Conservation (phyloP, 2,113 vertebrate genomes). For the Lipotes vexillifer region DNA sequence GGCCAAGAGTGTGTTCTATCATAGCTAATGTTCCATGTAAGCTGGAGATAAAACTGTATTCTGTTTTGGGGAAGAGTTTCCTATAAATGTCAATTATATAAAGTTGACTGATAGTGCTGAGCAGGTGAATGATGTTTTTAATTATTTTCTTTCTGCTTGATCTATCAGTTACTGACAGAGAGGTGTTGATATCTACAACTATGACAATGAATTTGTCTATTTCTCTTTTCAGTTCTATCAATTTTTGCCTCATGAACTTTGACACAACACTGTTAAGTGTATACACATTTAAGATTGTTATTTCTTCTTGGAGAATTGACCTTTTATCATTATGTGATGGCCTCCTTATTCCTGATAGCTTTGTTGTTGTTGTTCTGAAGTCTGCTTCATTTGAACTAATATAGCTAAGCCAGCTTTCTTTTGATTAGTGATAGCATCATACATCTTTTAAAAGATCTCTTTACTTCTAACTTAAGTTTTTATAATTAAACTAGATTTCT, state of each 20-base stretch:
- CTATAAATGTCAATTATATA: slow-evolving; percentile 2
- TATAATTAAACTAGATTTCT: not conserved
- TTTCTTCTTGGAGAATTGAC: not conserved
- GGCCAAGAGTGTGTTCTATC: not conserved
- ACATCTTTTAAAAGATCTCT: not conserved
- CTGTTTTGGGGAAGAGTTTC: not conserved
- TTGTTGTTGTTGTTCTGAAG: not conserved
- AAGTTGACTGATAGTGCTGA: not conserved
- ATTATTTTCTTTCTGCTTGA: slow-evolving; percentile 1
- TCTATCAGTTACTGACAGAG: not conserved
- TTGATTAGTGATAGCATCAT: not conserved
- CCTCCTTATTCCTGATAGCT: not conserved
- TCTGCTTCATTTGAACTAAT: not conserved
- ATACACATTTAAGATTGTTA: not conserved
- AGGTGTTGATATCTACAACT: not conserved
- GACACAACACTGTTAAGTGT: not conserved
- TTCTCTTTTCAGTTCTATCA: not conserved
- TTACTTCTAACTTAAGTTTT: not conserved
- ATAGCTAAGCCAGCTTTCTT: not conserved
- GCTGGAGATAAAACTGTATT: not conserved
- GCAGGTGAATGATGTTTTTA: not conserved
- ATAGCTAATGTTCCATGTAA: not conserved
- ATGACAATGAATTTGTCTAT: not conserved
- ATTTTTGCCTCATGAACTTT: not conserved
- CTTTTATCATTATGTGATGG: not conserved